Evolutionary conservation across 2,888 invertebrate genomes (phyloP).

Genomic region (Chymomyza procnemis): DNA sequence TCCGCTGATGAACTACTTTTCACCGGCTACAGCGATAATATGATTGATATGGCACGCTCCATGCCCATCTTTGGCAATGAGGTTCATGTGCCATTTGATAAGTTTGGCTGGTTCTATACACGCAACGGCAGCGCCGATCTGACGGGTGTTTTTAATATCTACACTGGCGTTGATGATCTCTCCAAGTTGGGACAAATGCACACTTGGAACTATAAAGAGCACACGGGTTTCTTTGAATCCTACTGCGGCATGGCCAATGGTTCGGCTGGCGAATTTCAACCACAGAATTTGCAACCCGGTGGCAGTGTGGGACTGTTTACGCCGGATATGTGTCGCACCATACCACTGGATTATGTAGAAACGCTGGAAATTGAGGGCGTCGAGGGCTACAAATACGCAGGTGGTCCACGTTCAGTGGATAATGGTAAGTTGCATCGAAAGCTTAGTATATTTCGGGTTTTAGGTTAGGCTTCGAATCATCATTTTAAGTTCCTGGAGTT

Average conservation of each 20-base stretch:
- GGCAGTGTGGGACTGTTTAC: constrained; percentile 83
- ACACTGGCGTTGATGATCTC: constrained; percentile 83
- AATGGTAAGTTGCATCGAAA: constrained; percentile 83
- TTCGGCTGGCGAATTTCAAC: constrained; percentile 89
- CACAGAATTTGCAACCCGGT: constrained; percentile 82
- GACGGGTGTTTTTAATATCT: constrained; percentile 88
- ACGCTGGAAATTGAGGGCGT: constrained; percentile 82
- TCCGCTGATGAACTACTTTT: constrained; percentile 86
- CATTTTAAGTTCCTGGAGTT: too few relatives aligned
- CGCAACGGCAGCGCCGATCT: constrained; percentile 87
- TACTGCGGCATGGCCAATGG: constrained; percentile 84
- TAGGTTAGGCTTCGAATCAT: too few relatives aligned
- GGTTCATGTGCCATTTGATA: constrained; percentile 84
- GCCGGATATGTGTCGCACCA: constrained; percentile 87
- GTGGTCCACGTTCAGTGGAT: constrained; percentile 83
- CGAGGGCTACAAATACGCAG: constrained; percentile 83
- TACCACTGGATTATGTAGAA: constrained; percentile 82
- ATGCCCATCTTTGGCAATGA: constrained; percentile 80
- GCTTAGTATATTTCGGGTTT: too few relatives aligned
- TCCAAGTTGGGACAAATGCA: constrained; percentile 84
- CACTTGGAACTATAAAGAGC: constrained; percentile 85
- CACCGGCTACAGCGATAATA: constrained; percentile 87
- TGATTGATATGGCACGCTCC: constrained; percentile 84
- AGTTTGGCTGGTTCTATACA: constrained; percentile 91
- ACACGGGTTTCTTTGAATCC: constrained; percentile 80